Evolutionary conservation across 2,113 vertebrate species (phyloP).

Genomic region (Centropus bengalensis): DNA sequence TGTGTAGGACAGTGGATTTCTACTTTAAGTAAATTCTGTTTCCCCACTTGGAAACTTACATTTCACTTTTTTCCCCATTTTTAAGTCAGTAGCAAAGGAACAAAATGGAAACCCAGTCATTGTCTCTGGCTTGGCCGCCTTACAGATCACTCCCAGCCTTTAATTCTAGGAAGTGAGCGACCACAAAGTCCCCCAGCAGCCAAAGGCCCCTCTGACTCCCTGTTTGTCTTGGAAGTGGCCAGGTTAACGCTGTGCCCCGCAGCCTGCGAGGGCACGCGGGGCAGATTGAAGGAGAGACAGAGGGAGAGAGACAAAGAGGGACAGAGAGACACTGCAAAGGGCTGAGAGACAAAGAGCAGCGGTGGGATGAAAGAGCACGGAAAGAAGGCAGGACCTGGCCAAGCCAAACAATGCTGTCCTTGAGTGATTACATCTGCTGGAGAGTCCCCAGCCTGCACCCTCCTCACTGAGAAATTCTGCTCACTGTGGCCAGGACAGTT

Average conservation of each 20-base stretch:
- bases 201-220: not conserved
- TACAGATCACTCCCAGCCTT: slow-evolving; percentile 38
- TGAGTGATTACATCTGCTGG: slow-evolving; percentile 67
- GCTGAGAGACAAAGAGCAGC: not conserved
- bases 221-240: slow-evolving; percentile 51
- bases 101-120: slow-evolving; percentile 29
- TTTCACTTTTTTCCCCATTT: not conserved
- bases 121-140: slow-evolving; percentile 18
- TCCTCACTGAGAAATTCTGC: slow-evolving; percentile 39
- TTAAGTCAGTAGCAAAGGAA: slow-evolving; percentile 14
- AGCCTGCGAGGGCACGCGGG: not conserved
- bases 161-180: slow-evolving; percentile 45
- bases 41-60: not conserved
- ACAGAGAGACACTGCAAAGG: slow-evolving; percentile 3
- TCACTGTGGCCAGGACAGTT: slow-evolving; percentile 46
- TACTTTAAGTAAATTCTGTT: not conserved
- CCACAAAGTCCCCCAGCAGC: not conserved
- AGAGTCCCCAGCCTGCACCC: slow-evolving; percentile 56
- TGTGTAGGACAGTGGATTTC: not conserved
- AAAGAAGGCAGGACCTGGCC: slow-evolving; percentile 31
- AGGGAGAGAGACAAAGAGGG: not conserved
- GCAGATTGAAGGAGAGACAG: not conserved
- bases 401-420: slow-evolving; percentile 67
- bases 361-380: not conserved
- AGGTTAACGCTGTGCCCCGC: not conserved